Evolutionary conservation across 2,888 invertebrate genomes (phyloP), one percentile per base, ranked within the genome.

Genomic region (Phaonia tiefii): DNA sequence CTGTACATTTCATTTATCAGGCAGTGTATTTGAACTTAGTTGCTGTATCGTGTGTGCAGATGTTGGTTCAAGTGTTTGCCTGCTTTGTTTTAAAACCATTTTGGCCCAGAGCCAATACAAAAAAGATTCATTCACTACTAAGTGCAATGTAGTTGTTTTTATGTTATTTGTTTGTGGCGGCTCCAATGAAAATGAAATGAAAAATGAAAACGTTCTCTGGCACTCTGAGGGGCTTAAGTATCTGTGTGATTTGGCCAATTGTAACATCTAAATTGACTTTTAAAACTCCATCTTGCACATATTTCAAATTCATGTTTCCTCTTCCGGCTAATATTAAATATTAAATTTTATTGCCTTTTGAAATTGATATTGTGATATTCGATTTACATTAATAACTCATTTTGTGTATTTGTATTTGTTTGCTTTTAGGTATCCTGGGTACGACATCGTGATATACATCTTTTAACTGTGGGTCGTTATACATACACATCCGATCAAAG

Each of bases 401-500:
- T 60, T 60, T 4, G 10, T 60, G 20, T 37, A 22, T 39, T 49
- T n/a, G 13, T 75, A 37, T 26, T 17, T 49, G 49, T 51, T 73
- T 67, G 70, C 60, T 89, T 90, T 0, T 90, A 95, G 95, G 95
- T 95, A 80, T 95, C 95, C n/a, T 95, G 95, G 95, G 94, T 95
- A 25, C 92, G 95, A 80, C 95, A 95, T 89, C 92, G 94, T 78
- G 95, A 95, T 87, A 95, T 95, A 83, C 95, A 95, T 89, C 91
- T 95, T 84, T 90, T 95, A 82, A 95, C 95, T 0, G 95, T 95
- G 13, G 95, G 95, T 4, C 92, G 95, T 73, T 95, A 95, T 86
- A 95, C 95, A 0, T 95, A 97, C 90, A 97, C 97, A 93, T 91
- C 91, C 2, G 95, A 95, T 90, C 96, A 96, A 91, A 93, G 96